Evolutionary conservation across 2,888 invertebrate species (phyloP).

Genomic region (Tipula vernalis): DNA sequence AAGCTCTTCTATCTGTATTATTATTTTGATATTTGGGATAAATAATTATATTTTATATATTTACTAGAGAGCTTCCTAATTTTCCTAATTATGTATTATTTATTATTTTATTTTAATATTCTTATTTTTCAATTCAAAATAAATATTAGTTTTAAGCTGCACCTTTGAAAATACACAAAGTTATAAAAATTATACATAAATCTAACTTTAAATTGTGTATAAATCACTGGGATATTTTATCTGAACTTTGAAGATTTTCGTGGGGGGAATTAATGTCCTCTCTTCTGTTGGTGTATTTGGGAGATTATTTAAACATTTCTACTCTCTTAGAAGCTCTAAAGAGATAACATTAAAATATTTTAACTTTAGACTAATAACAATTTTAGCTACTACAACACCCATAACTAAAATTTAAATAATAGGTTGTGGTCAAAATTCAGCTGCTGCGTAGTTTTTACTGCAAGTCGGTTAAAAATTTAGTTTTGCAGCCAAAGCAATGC

Average conservation of each 20-base stretch:
- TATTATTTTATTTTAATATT: background rate
- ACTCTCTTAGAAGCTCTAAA: too few relatives aligned
- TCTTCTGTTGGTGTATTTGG: background rate
- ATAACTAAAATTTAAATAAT: too few relatives aligned
- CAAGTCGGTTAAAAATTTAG: too few relatives aligned
- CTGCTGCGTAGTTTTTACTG: too few relatives aligned
- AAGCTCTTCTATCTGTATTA: background rate
- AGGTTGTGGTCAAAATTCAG: too few relatives aligned
- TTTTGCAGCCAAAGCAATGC: too few relatives aligned
- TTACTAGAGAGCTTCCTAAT: background rate
- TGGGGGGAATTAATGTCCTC: background rate
- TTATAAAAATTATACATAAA: background rate
- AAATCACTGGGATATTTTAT: background rate
- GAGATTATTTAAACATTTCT: background rate
- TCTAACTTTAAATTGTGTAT: background rate
- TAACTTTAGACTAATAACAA: too few relatives aligned
- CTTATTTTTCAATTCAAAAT: background rate
- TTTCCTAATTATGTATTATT: background rate
- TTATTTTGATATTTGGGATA: background rate
- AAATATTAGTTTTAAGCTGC: background rate
- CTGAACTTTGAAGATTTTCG: background rate
- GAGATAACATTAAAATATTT: too few relatives aligned
- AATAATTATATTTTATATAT: background rate
- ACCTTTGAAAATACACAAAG: background rate
- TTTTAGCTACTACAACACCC: too few relatives aligned